A percentile compares a stretch with the other conserved stretches of the same genome.
Evolutionary conservation across 2,888 invertebrate species (phyloP).

Genomic region (Mycalesis mineus): DNA sequence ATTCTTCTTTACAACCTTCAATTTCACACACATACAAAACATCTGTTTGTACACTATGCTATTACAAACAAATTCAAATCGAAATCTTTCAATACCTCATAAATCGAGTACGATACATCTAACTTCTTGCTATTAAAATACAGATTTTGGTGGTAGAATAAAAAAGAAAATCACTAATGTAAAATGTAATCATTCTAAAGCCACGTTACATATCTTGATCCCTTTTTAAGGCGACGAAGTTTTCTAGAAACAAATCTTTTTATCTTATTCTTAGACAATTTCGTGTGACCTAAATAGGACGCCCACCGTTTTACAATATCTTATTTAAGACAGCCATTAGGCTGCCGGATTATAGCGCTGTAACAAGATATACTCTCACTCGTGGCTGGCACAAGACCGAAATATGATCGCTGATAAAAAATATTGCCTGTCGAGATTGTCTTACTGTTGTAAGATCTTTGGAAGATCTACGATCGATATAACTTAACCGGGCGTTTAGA

Average conservation of each 20-base stretch:
- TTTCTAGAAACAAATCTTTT: not conserved
- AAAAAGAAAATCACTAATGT: too few relatives aligned
- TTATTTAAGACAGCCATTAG: conserved; percentile 1
- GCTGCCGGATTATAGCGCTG: conserved; percentile 1
- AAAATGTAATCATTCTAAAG: too few relatives aligned
- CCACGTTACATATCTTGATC: too few relatives aligned
- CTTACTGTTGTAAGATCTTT: not conserved
- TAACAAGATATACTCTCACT: conserved; percentile 12
- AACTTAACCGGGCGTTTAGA: too few relatives aligned
- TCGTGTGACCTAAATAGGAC: not conserved
- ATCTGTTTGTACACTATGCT: too few relatives aligned
- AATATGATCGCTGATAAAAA: conserved; percentile 9
- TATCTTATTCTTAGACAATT: not conserved
- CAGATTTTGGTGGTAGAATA: too few relatives aligned
- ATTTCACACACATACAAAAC: too few relatives aligned
- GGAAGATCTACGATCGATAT: not conserved
- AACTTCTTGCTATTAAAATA: too few relatives aligned
- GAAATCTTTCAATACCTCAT: too few relatives aligned
- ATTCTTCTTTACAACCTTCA: too few relatives aligned
- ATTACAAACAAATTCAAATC: too few relatives aligned
- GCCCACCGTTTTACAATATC: not conserved
- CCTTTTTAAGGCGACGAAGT: not conserved
- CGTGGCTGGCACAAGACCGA: conserved; percentile 9
- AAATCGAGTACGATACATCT: too few relatives aligned
- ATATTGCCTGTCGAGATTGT: conserved; percentile 2